phyloP scores from a whole-genome alignment of 2,113 vertebrate species.

The Promerops cafer region DNA sequence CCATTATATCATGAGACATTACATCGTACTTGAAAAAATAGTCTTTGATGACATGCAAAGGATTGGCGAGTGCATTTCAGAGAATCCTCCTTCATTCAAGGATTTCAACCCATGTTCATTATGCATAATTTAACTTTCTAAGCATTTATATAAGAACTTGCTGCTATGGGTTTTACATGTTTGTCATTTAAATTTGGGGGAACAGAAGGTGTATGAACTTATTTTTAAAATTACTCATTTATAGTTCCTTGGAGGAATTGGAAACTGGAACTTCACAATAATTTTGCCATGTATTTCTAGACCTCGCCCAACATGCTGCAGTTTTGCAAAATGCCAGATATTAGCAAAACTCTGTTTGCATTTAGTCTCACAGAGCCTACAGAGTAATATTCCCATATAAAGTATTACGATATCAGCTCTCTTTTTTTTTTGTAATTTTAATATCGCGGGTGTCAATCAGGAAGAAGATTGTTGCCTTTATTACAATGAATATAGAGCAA shows the following conservation, averaged over 20 bases:
- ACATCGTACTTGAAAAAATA: slow-evolving; percentile 28
- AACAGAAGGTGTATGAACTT: background rate
- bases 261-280: background rate
- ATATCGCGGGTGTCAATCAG: background rate
- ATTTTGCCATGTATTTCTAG: slow-evolving; percentile 46
- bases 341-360: slow-evolving; percentile 17
- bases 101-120: slow-evolving; percentile 32
- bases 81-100: slow-evolving; percentile 49
- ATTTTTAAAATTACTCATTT: slow-evolving; percentile 39
- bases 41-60: slow-evolving; percentile 12
- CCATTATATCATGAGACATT: slow-evolving; percentile 48
- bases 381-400: slow-evolving; percentile 25
- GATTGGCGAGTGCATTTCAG: slow-evolving; percentile 35
- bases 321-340: background rate
- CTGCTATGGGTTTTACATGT: background rate
- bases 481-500: slow-evolving; percentile 45
- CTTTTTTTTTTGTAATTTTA: background rate
- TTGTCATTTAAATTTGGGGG: background rate
- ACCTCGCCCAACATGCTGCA: background rate
- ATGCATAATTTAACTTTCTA: background rate
- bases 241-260: slow-evolving; percentile 39
- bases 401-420: background rate
- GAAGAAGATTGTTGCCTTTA: slow-evolving; percentile 56
- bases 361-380: background rate
- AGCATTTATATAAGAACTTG: background rate